These are phyloP conservation scores for Acholoe squamosa DNA, from an alignment of 2,888 invertebrate genomes.

Conservation along the genomic window DNA sequence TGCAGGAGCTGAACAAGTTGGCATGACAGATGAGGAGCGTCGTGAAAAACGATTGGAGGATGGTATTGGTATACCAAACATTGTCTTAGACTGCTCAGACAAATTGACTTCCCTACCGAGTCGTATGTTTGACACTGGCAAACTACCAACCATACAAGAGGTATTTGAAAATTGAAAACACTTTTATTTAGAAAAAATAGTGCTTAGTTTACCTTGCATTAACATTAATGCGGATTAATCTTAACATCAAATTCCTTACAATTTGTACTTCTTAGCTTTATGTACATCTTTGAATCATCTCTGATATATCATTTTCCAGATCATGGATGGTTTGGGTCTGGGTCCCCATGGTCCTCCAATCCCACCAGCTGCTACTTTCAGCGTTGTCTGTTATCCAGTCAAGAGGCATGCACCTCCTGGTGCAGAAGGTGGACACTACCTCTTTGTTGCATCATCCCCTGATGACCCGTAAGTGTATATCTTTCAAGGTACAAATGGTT, in stretches of 20 bases:
- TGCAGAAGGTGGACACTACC: constrained; percentile 81
- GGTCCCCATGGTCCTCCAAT: constrained; percentile 83
- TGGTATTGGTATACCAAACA: constrained; percentile 79
- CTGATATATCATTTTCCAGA: constrained; percentile 76
- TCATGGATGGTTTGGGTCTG: constrained; percentile 83
- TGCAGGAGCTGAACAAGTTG: not conserved
- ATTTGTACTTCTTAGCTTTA: no score
- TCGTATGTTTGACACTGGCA: constrained; percentile 64
- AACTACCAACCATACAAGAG: constrained; percentile 77
- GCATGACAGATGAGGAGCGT: constrained; percentile 74
- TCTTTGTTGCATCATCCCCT: constrained; percentile 81
- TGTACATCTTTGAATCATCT: no score
- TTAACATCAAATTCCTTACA: no score
- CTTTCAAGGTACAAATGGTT: no score
- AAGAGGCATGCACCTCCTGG: constrained; percentile 81
- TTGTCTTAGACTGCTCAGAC: constrained; percentile 78
- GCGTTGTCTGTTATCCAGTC: constrained; percentile 82
- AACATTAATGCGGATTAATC: no score
- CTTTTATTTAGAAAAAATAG: no score
- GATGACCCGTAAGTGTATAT: constrained; percentile 82
- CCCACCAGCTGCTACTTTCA: constrained; percentile 82
- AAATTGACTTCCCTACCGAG: constrained; percentile 67
- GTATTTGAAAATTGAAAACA: no score
- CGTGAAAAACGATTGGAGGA: constrained; percentile 73
- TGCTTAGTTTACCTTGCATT: no score